Evolutionary conservation across 2,888 invertebrate species (phyloP).

Genomic region (Ormia ochracea): DNA sequence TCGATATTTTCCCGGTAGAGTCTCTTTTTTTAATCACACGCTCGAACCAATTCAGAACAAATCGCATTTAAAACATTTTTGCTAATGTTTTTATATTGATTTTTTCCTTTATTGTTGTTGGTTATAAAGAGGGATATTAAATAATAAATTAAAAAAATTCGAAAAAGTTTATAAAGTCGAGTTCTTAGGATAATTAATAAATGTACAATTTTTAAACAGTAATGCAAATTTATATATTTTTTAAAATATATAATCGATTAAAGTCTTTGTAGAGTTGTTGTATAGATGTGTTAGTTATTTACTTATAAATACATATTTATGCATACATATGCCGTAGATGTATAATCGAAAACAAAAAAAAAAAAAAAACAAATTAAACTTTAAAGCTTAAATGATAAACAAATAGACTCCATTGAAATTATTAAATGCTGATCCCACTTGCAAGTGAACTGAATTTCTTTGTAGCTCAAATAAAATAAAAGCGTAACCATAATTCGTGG

Average conservation of each 20-base stretch:
- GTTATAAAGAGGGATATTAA: constrained; percentile 17
- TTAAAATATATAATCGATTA: constrained; percentile 54
- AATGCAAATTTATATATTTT: constrained; percentile 54
- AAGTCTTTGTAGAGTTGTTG: constrained; percentile 10
- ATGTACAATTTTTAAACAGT: constrained; percentile 42
- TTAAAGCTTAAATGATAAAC: constrained; percentile 38
- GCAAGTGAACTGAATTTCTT: not conserved
- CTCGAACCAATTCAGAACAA: not conserved
- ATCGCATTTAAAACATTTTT: not conserved
- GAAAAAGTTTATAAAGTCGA: constrained; percentile 22
- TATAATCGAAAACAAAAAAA: constrained; percentile 1
- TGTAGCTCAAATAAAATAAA: no score
- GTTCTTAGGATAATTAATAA: constrained; percentile 37
- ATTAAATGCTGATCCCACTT: not conserved
- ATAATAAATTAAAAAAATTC: constrained; percentile 39
- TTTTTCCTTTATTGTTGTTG: constrained; percentile 10
- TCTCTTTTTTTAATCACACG: no score
- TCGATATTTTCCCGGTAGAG: no score
- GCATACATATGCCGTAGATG: not conserved
- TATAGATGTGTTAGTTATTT: not conserved
- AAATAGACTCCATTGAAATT: not conserved
- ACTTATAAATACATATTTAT: constrained; percentile 5
- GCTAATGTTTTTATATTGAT: not conserved
- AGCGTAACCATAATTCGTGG: no score
- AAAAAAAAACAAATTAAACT: not conserved